Evolutionary conservation across 2,113 vertebrate species (phyloP).

Genomic region (Psettodes erumei): DNA sequence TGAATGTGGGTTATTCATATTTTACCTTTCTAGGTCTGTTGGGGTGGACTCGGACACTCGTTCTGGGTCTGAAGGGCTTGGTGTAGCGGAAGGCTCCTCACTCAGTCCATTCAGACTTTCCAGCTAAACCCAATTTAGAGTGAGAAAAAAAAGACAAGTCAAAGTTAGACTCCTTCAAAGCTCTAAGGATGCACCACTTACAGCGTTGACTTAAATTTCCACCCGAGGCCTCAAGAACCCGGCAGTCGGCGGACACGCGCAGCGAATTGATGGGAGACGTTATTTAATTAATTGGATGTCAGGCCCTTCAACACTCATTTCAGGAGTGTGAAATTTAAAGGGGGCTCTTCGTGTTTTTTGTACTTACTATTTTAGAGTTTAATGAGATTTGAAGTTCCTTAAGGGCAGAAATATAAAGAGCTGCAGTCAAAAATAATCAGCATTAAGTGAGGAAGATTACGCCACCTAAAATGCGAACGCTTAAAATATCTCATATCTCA

Average conservation of each 20-base stretch:
- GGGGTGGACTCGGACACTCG: slow-evolving; percentile 44
- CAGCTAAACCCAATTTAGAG: slow-evolving; percentile 48
- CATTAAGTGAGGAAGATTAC: neutral
- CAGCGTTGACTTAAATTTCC: neutral
- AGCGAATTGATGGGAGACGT: slow-evolving; percentile 25
- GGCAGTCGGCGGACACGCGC: neutral
- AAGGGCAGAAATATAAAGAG: neutral
- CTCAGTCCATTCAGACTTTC: slow-evolving; percentile 46
- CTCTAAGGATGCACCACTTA: neutral
- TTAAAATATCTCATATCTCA: neutral
- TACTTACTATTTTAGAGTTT: slow-evolving; percentile 5
- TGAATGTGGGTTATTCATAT: neutral
- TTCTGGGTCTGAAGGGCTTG: slow-evolving; percentile 61
- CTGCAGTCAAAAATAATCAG: neutral
- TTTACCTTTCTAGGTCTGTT: slow-evolving; percentile 60
- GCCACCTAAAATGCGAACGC: neutral
- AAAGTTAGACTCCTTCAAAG: neutral
- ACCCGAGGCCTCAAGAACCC: neutral
- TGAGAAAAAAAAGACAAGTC: neutral
- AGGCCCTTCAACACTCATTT: slow-evolving; percentile 43
- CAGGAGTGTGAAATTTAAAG: slow-evolving; percentile 40
- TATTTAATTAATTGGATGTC: slow-evolving; percentile 57
- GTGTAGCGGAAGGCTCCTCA: slow-evolving; percentile 59
- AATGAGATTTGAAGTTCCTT: slow-evolving; percentile 21
- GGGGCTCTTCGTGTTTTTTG: slow-evolving; percentile 15